Evolutionary conservation across 2,888 invertebrate genomes (phyloP).

Genomic region (Tyria jacobaeae): DNA sequence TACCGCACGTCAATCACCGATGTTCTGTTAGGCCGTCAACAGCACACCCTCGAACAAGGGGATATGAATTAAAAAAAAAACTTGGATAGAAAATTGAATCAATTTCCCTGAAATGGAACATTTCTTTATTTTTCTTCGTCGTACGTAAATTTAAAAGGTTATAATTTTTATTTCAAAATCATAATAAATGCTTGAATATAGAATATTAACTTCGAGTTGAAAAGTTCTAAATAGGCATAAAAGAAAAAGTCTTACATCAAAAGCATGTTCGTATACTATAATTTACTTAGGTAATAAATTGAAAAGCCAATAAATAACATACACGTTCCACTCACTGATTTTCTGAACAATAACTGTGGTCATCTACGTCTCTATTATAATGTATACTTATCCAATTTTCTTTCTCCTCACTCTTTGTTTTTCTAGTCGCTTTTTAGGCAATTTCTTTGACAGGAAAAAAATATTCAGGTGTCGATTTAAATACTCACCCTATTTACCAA

Average conservation of each 20-base stretch:
- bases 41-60: conserved; percentile 37
- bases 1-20: conserved; percentile 49
- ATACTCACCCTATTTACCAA: conserved; percentile 14
- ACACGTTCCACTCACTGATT: not conserved
- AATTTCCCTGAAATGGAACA: conserved; percentile 18
- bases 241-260: not conserved
- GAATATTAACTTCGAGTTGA: not conserved
- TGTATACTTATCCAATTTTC: not conserved
- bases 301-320: not conserved
- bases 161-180: not conserved
- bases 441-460: too few species aligned
- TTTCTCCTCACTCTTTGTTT: not conserved
- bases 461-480: not conserved
- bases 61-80: conserved; percentile 38
- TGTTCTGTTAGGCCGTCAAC: conserved; percentile 42
- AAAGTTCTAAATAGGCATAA: too few species aligned
- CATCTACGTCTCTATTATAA: not conserved
- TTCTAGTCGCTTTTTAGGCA: not conserved
- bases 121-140: conserved; percentile 10
- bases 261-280: not conserved
- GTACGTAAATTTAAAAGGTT: not conserved
- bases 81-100: conserved; percentile 18
- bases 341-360: not conserved
- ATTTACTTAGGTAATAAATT: not conserved
- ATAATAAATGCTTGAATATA: not conserved